Percentiles rank a stretch among this genome's conserved stretches.
Conservation (phyloP, 2,888 invertebrate species). For the Xiphydria camelus region DNA sequence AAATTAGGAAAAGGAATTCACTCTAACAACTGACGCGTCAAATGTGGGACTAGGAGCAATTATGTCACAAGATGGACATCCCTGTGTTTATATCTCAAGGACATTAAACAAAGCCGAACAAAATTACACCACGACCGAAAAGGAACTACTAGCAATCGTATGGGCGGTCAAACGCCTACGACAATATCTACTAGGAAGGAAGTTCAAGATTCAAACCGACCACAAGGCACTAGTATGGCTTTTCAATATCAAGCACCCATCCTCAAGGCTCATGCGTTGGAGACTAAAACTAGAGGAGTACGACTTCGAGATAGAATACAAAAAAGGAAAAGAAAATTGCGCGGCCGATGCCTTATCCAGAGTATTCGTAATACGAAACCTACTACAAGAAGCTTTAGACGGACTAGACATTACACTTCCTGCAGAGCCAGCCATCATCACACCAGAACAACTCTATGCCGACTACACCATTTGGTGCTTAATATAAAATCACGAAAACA, state of each 20-base stretch:
- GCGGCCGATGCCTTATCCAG: neutral
- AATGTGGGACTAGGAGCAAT: slow-evolving; percentile 9
- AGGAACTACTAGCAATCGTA: neutral
- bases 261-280: slow-evolving; percentile 10
- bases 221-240: slow-evolving; percentile 9
- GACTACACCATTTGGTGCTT: slow-evolving; percentile 1
- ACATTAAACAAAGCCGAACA: neutral
- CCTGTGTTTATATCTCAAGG: slow-evolving; percentile 7
- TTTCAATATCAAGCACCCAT: slow-evolving; percentile 2
- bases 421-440: neutral
- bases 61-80: slow-evolving; percentile 6
- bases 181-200: slow-evolving; percentile 7
- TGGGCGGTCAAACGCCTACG: neutral
- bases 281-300: slow-evolving; percentile 13
- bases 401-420: neutral
- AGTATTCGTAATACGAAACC: neutral
- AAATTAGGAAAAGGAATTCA: slow-evolving; percentile 10
- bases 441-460: neutral
- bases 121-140: slow-evolving; percentile 1
- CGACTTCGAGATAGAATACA: slow-evolving; percentile 7
- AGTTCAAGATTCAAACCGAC: slow-evolving; percentile 8
- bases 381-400: neutral
- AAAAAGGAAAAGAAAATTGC: slow-evolving; percentile 4
- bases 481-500: neutral
- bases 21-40: slow-evolving; percentile 12